Conservation (phyloP, 2,797 vertebrate genomes). For the Falco novaeseelandiae region DNA sequence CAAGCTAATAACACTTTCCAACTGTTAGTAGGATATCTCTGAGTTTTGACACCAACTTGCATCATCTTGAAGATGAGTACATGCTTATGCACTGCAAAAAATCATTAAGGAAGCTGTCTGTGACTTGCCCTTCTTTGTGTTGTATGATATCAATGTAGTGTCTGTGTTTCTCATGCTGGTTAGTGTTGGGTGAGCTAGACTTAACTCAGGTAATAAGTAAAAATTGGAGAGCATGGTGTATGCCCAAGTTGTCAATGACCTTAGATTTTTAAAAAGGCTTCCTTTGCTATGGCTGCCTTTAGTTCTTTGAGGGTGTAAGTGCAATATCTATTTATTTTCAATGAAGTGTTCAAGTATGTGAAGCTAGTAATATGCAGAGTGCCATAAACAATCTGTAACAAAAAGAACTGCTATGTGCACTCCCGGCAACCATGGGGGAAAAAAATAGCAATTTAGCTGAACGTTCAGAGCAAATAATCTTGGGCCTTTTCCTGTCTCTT, state of each 20-base stretch:
- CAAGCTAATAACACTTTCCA: neutral
- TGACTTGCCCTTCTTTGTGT: neutral
- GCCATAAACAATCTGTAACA: neutral
- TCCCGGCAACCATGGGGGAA: accelerated
- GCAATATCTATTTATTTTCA: neutral
- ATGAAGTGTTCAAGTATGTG: neutral
- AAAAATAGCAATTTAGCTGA: neutral
- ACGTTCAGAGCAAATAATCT: neutral
- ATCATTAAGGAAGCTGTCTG: neutral
- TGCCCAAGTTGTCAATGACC: neutral
- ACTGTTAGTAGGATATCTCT: neutral
- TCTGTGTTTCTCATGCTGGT: neutral
- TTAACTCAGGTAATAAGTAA: neutral
- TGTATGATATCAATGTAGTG: accelerated
- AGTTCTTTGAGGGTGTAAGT: neutral
- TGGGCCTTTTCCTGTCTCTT: neutral
- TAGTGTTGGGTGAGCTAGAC: neutral
- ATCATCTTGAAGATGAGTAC: neutral
- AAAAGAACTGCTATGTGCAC: neutral
- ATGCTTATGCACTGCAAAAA: neutral
- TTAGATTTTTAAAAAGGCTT: neutral
- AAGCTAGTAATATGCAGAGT: neutral
- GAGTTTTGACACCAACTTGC: neutral
- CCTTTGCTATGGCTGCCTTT: neutral
- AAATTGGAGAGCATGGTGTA: neutral